phyloP scores from a whole-genome alignment of 2,113 vertebrate species.

The Menura novaehollandiae region DNA sequence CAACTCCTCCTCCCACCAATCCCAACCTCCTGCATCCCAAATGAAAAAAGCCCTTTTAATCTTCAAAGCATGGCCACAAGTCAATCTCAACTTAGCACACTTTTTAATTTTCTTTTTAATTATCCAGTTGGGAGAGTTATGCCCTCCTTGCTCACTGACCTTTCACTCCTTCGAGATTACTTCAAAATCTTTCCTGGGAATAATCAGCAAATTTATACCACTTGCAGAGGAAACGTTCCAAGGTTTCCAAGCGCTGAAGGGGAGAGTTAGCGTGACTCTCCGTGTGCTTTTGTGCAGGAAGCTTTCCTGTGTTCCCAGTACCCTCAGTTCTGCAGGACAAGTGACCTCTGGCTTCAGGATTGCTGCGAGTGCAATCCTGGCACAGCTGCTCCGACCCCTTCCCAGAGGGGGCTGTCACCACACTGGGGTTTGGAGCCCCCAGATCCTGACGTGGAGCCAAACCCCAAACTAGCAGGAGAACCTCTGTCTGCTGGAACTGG shows the following conservation, averaged over 20 bases:
- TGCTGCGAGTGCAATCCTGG: fast-evolving
- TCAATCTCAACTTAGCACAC: conserved; percentile 22
- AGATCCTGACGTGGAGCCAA: fast-evolving
- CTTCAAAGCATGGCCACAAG: conserved; percentile 56
- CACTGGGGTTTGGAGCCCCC: fast-evolving
- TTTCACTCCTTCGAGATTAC: conserved; percentile 19
- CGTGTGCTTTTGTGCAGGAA: not conserved
- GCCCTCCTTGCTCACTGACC: not conserved
- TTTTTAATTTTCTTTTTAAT: conserved; percentile 47
- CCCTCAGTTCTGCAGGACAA: not conserved
- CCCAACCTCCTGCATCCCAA: not conserved
- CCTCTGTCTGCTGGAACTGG: not conserved
- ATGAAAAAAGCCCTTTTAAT: conserved; percentile 23
- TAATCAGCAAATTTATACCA: not conserved
- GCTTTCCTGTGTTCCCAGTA: not conserved
- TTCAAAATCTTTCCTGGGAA: conserved; percentile 29
- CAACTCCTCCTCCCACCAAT: not conserved
- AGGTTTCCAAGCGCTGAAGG: not conserved
- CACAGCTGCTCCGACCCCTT: not conserved
- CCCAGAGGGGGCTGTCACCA: not conserved
- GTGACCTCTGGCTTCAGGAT: not conserved
- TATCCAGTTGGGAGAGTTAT: conserved; percentile 10
- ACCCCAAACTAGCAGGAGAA: not conserved
- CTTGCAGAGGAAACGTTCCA: not conserved
- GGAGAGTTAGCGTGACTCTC: not conserved